These are phyloP conservation scores for Eupithecia subfuscata DNA, from an alignment of 2,888 invertebrate genomes.

Conservation along the genomic window DNA sequence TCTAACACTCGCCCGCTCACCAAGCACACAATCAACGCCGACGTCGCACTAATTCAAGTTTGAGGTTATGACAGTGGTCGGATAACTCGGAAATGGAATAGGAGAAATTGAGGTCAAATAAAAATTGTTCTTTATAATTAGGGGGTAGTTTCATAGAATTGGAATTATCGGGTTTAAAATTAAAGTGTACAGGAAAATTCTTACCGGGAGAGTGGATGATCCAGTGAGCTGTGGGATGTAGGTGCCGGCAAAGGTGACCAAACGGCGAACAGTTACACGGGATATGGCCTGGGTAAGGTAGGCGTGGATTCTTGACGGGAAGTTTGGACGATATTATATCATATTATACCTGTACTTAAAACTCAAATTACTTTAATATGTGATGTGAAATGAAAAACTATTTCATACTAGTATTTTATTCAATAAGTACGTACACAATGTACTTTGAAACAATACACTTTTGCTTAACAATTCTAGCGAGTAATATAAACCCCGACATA, in stretches of 20 bases:
- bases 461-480: conserved; percentile 81
- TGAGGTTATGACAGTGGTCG: conserved; percentile 31
- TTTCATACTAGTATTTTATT: conserved; percentile 72
- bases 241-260: conserved; percentile 70
- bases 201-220: conserved; percentile 82
- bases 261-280: conserved; percentile 77
- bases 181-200: conserved; percentile 79
- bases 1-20: conserved; percentile 10
- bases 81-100: conserved; percentile 60
- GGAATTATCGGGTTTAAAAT: conserved; percentile 70
- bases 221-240: conserved; percentile 81
- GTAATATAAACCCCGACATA: conserved; percentile 77
- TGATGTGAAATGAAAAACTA: conserved; percentile 56
- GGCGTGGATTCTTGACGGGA: conserved; percentile 80
- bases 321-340: conserved; percentile 59
- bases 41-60: not conserved
- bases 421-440: conserved; percentile 64
- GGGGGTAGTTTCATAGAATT: conserved; percentile 26
- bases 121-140: conserved; percentile 38
- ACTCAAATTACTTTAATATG: conserved; percentile 43
- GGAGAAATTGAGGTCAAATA: conserved; percentile 46
- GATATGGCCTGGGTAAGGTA: conserved; percentile 79
- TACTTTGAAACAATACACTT: conserved; percentile 73
- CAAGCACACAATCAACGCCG: not conserved
- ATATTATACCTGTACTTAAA: conserved; percentile 63